These are phyloP conservation scores for Linyphia triangularis DNA, from an alignment of 2,888 invertebrate genomes.

Conservation along the genomic window DNA sequence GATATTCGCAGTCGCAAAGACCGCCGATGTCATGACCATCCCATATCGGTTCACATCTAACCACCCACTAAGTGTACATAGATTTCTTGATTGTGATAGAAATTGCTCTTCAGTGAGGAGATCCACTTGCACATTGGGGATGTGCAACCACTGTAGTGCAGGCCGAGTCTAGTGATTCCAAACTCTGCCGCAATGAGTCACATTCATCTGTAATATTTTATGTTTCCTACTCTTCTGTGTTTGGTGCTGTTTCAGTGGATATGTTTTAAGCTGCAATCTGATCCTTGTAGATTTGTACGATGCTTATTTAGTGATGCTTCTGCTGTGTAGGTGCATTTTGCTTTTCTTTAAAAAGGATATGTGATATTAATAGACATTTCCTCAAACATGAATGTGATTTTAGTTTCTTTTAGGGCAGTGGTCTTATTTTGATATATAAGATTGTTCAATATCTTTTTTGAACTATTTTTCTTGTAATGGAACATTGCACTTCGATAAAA, in stretches of 20 bases:
- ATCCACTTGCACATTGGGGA: neutral
- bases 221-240: constrained; percentile 37
- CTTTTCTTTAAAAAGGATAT: constrained; percentile 59
- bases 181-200: constrained; percentile 23
- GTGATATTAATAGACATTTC: constrained; percentile 70
- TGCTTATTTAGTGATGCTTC: constrained; percentile 44
- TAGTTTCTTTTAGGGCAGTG: constrained; percentile 49
- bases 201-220: constrained; percentile 20
- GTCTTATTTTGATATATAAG: constrained; percentile 52
- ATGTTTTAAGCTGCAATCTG: constrained; percentile 1
- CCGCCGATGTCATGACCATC: constrained; percentile 61
- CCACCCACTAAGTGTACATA: constrained; percentile 14
- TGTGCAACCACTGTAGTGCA: constrained; percentile 35
- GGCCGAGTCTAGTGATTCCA: neutral
- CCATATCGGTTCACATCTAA: constrained; percentile 75
- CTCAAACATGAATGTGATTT: constrained; percentile 57
- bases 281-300: constrained; percentile 15
- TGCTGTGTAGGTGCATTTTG: constrained; percentile 36
- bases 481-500: constrained; percentile 12
- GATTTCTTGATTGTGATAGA: constrained; percentile 45
- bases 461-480: constrained; percentile 40
- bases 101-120: constrained; percentile 17
- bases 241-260: constrained; percentile 46
- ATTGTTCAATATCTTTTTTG: constrained; percentile 32
- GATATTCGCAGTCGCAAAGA: constrained; percentile 80